A percentile compares a stretch with the other conserved stretches of the same genome.
Conservation (phyloP, 1,140 invertebrate genomes). For the Lepidurus packardi region DNA sequence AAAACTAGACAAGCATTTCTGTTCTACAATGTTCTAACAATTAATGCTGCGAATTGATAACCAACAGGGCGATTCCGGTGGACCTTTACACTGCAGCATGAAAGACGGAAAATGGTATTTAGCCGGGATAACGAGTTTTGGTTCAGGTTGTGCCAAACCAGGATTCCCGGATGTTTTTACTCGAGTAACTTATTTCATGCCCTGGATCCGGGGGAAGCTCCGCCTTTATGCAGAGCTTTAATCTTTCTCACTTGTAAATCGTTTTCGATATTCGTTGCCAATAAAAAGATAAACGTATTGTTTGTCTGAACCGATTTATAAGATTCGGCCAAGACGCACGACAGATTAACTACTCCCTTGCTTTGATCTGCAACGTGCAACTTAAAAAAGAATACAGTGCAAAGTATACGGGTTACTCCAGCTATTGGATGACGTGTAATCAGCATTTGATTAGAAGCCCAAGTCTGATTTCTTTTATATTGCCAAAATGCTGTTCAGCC, state of each 20-base stretch:
- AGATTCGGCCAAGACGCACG: background rate
- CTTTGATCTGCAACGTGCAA: background rate
- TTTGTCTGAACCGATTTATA: background rate
- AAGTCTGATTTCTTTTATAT: background rate
- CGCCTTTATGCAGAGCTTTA: conserved; percentile 2
- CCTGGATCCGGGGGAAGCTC: conserved; percentile 61
- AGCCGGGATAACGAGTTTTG: conserved; percentile 80
- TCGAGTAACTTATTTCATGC: conserved; percentile 70
- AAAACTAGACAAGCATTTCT: background rate
- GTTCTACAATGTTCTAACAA: background rate
- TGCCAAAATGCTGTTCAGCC: background rate
- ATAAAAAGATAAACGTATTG: background rate
- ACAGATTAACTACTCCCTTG: background rate
- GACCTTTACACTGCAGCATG: conserved; percentile 68
- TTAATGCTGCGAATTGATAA: conserved; percentile 32
- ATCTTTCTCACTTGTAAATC: background rate
- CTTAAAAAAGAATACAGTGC: background rate
- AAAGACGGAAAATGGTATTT: conserved; percentile 75
- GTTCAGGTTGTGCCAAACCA: conserved; percentile 70
- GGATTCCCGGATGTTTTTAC: conserved; percentile 55
- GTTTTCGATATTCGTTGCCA: background rate
- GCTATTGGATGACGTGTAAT: conserved; percentile 7
- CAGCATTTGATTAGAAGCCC: background rate
- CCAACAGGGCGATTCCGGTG: conserved; percentile 73
- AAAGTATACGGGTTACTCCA: background rate